Evolutionary conservation across 2,888 invertebrate species (phyloP), one percentile per base, ranked within the genome.

Genomic region (Gisinianus flammeolus): DNA sequence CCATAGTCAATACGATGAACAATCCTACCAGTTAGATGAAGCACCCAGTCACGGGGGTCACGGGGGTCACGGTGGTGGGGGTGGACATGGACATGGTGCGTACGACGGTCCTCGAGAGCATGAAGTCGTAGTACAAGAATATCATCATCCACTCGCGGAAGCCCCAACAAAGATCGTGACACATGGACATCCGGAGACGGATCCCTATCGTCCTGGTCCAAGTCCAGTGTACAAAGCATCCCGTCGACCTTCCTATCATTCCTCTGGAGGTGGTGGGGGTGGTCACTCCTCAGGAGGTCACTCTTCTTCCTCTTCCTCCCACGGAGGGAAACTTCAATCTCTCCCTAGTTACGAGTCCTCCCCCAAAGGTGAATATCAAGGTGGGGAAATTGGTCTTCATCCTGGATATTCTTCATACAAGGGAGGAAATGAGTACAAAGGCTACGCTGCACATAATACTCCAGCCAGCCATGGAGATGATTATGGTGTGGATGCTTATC

Each of bases 1-100:
- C 31, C 72, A 72, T 26, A 72, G 72, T 35, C 26, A 24, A 3
- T 72, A 72, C 58, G 72, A 72, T 62, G 72, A 72, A 28, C 72
- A 72, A 19, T 26, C 58, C 19, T 56, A 58, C 31, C 72, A 72
- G 24, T 22, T 33, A 2, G 68, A 68, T 26, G 64, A 64, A 28
- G 28, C 72, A 24, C 33, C 72, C 8, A n/a, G 8, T 5, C 12
- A 10, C 2, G 44, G 44, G 16, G 52, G 70, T 3, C 69, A 69
- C 28, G 31, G 33, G 3, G 4, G 54, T 30, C 70, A 70, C 52
- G 12, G 54, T 70, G 52, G 52, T 8, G 4, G 8, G 24, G n/a
- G 24, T 19, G 31, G 62, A 5, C 58, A 62, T 72, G 56, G 31
- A 4, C 28, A 28, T 28, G 16, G n/a, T 16, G 8, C 62, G 1